Evolutionary conservation across 1,140 invertebrate species (phyloP), one percentile per base, ranked within the genome.

Genomic region (Whitmania pigra): DNA sequence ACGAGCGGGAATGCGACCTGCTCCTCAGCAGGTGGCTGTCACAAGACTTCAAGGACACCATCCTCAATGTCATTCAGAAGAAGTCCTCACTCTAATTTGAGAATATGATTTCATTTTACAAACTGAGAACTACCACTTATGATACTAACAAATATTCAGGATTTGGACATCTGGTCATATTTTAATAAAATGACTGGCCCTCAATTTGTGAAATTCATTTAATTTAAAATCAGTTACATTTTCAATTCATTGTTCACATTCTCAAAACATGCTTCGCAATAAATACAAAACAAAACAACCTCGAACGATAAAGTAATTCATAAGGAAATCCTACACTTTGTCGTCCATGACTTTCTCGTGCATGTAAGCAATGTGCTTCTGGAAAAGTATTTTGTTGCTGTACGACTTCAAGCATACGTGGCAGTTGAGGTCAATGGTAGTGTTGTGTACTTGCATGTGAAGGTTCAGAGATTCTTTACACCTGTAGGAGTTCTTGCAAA

Each of bases 11-110:
- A 79, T 85, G 85, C 76, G 79, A 84, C 15, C 75, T 82, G 36
- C 78, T 88, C 18, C 78, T 82, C 31, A 84, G 86, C 69, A 79
- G 87, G 49, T 88, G 86, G 86, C 80, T 84, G 71, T 86, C 86
- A 0, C 82, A 86, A 70, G 88, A 88, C 78, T 86, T 86, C 77
- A 75, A 82, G 75, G 78, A 84, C 77, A 82, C 86, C 75, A 7
- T 63, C 20, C 76, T 85, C 79, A 79, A 83, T 74, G 84, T 87
- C 72, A 79, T 81, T 71, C 40, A 73, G 22, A 70, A 73, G 22
- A 79, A 78, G 57, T 63, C 57, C 1, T 49, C 43, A 17, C 43
- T 49, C 13, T 49, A 17, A 49, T 49, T 13, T 1, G 43, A 49
- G 15, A 49, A 49, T 7, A 49, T 49, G 9, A 49, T 49, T 49